Conservation (phyloP, 2,797 vertebrate species). For the Acanthiza pusilla region DNA sequence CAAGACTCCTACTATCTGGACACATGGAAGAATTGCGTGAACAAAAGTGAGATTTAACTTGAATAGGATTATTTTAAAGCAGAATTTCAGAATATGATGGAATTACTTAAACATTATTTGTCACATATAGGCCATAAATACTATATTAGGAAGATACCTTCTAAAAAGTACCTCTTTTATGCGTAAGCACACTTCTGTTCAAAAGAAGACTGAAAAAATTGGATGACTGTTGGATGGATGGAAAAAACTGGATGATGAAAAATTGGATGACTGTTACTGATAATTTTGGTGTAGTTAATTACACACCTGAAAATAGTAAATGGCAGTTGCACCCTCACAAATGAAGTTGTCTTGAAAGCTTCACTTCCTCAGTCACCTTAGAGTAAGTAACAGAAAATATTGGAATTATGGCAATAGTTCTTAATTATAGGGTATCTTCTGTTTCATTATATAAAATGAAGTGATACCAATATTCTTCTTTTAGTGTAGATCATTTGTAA, state of each 20-base stretch:
- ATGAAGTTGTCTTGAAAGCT: not conserved
- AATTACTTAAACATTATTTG: not conserved
- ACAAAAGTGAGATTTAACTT: not conserved
- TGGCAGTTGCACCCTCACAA: not conserved
- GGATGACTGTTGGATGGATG: not conserved
- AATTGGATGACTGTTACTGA: not conserved
- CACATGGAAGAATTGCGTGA: not conserved
- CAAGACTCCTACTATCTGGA: not conserved
- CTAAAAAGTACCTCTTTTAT: not conserved
- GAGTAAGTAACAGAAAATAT: not conserved
- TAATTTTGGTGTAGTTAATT: not conserved
- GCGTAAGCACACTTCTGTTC: not conserved
- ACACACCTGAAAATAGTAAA: not conserved
- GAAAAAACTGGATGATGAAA: too few relatives aligned
- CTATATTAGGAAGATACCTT: not conserved
- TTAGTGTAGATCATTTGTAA: not conserved
- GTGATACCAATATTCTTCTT: not conserved
- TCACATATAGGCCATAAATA: not conserved
- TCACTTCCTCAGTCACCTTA: not conserved
- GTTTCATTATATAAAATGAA: not conserved
- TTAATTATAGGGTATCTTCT: not conserved
- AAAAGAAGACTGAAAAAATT: not conserved
- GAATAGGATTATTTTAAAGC: not conserved
- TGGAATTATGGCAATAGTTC: not conserved
- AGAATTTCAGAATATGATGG: not conserved